A percentile compares a stretch with the other conserved stretches of the same genome.
phyloP scores from a whole-genome alignment of 2,797 vertebrate species.

The Psittacula derbiana region DNA sequence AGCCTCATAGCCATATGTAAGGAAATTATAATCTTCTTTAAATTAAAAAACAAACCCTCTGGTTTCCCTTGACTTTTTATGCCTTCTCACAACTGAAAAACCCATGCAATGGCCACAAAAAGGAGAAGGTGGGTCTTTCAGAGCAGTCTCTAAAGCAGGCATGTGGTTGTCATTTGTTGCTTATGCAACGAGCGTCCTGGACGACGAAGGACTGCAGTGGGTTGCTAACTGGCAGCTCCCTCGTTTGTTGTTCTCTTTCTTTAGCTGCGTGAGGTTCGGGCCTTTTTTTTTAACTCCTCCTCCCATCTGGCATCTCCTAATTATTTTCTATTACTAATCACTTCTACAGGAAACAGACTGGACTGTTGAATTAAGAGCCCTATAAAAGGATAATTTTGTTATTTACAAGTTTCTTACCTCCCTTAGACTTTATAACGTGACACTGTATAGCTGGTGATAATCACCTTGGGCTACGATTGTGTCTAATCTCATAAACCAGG shows the following conservation, averaged over 20 bases:
- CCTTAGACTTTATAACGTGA: conserved; percentile 46
- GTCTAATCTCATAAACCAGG: conserved; percentile 34
- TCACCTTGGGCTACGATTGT: conserved; percentile 6
- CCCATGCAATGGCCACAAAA: background rate
- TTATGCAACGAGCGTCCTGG: background rate
- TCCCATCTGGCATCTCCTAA: conserved; percentile 73
- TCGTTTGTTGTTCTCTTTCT: conserved; percentile 46
- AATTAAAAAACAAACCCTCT: accelerated
- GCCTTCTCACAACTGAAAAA: background rate
- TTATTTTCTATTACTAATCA: conserved; percentile 69
- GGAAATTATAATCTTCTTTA: background rate
- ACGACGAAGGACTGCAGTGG: background rate
- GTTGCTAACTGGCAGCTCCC: conserved; percentile 44
- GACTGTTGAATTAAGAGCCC: conserved; percentile 42
- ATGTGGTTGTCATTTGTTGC: conserved; percentile 4
- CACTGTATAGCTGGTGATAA: conserved; percentile 59
- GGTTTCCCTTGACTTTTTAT: background rate
- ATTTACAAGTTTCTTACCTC: conserved; percentile 54
- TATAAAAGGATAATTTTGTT: conserved; percentile 56
- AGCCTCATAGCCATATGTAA: background rate
- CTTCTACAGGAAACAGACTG: conserved; percentile 57
- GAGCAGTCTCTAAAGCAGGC: background rate
- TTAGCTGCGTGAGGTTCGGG: conserved; percentile 26
- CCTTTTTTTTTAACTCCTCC: conserved; percentile 38
- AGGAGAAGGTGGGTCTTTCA: background rate